Evolutionary conservation across 2,113 vertebrate genomes (phyloP).

Genomic region (Protomyctophum bolini): DNA sequence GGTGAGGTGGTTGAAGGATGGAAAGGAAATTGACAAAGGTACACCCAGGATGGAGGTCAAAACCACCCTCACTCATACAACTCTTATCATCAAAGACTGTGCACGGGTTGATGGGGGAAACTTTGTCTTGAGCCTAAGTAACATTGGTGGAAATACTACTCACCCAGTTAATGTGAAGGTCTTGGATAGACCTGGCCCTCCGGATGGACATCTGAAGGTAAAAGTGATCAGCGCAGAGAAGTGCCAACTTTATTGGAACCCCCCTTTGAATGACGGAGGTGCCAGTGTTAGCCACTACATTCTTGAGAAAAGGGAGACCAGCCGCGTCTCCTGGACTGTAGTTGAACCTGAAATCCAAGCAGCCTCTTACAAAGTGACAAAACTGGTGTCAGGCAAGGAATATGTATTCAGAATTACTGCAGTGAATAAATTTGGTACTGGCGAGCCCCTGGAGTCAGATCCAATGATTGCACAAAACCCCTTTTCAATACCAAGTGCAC

Average conservation of each 20-base stretch:
- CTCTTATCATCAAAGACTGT: conserved; percentile 89
- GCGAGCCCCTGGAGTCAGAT: conserved; percentile 94
- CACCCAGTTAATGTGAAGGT: conserved; percentile 92
- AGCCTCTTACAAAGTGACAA: conserved; percentile 93
- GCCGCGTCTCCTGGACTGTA: conserved; percentile 94
- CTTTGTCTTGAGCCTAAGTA: conserved; percentile 89
- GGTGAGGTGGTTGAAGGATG: conserved; percentile 90
- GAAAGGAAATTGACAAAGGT: conserved; percentile 89
- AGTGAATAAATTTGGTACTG: conserved; percentile 94
- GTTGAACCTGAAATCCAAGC: conserved; percentile 90
- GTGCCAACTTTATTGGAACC: conserved; percentile 93
- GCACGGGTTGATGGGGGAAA: conserved; percentile 90
- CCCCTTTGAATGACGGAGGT: conserved; percentile 92
- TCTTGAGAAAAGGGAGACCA: conserved; percentile 96
- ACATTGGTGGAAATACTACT: conserved; percentile 90
- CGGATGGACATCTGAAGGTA: conserved; percentile 87
- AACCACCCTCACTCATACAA: conserved; percentile 88
- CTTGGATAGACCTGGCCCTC: conserved; percentile 93
- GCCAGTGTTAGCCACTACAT: conserved; percentile 91
- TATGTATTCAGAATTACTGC: conserved; percentile 97
- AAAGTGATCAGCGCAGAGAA: conserved; percentile 94
- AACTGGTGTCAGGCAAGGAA: conserved; percentile 92
- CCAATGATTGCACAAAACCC: conserved; percentile 91
- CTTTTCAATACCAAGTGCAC: conserved; percentile 88
- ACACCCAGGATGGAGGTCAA: conserved; percentile 92